Evolutionary conservation across 2,113 vertebrate species (phyloP).

Genomic region (Pluvianellus socialis): DNA sequence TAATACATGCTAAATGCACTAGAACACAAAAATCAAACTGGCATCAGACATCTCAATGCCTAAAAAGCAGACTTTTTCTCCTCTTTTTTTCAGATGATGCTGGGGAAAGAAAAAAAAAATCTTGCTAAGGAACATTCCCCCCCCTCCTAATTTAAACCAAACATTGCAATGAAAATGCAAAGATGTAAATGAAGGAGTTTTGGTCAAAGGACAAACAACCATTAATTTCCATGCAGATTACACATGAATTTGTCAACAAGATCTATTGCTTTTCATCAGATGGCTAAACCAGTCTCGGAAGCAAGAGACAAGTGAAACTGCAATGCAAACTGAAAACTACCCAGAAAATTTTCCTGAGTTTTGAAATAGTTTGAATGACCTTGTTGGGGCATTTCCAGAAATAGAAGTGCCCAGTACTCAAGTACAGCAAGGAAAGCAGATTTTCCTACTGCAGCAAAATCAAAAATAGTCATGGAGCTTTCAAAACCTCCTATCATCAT

Average conservation of each 20-base stretch:
- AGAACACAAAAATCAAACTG: background rate
- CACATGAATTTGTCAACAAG: background rate
- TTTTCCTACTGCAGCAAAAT: conserved; percentile 36
- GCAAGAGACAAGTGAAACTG: background rate
- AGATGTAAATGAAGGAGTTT: background rate
- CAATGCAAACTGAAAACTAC: conserved; percentile 11
- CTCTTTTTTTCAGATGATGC: background rate
- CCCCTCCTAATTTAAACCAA: background rate
- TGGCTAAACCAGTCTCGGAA: background rate
- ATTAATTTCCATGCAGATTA: background rate
- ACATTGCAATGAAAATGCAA: background rate
- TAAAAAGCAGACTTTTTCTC: background rate
- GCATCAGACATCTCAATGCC: background rate
- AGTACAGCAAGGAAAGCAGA: conserved; percentile 5
- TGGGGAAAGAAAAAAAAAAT: background rate
- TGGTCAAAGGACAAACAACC: background rate
- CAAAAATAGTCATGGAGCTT: conserved; percentile 39
- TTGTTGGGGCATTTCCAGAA: conserved; percentile 31
- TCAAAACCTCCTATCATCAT: background rate
- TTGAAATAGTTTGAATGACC: conserved; percentile 5
- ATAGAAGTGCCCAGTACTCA: conserved; percentile 33
- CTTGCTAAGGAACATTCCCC: background rate
- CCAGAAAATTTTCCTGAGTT: conserved; percentile 14
- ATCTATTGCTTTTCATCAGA: background rate
- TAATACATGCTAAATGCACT: background rate